Evolutionary conservation across 2,888 invertebrate genomes (phyloP).

Genomic region (Chaetogeoica ovagalla): DNA sequence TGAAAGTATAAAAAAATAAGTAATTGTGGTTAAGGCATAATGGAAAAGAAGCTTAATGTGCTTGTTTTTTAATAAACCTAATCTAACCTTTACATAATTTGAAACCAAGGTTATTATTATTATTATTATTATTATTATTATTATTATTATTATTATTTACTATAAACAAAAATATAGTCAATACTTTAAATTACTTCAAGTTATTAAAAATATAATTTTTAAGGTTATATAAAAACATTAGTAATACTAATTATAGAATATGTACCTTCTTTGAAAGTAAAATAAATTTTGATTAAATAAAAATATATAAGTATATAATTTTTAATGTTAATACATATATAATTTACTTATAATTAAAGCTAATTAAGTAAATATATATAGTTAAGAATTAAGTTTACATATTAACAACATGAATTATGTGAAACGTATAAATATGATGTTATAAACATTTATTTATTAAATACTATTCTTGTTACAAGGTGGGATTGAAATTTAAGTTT

Average conservation of each 20-base stretch:
- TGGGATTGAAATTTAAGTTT: conserved; percentile 8
- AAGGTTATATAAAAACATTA: neutral
- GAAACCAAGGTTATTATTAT: too few relatives aligned
- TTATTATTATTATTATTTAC: too few relatives aligned
- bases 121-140: too few relatives aligned
- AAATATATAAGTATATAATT: neutral
- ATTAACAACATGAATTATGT: neutral
- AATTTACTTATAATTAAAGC: neutral
- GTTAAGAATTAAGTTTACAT: neutral
- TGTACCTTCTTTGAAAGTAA: neutral
- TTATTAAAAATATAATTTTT: neutral
- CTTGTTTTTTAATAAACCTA: too few relatives aligned
- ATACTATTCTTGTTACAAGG: neutral
- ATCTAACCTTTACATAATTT: too few relatives aligned
- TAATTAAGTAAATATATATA: neutral
- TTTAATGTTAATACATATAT: neutral
- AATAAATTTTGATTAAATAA: neutral
- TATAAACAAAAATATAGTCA: too few relatives aligned
- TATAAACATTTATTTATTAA: neutral
- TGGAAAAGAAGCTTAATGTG: too few relatives aligned
- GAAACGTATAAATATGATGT: neutral
- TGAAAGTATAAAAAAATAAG: too few relatives aligned
- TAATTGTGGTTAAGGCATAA: too few relatives aligned
- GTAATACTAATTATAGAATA: neutral
- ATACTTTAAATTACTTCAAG: too few relatives aligned